phyloP scores from a whole-genome alignment of 2,888 invertebrate genomes.

The Calameuta idolon region DNA sequence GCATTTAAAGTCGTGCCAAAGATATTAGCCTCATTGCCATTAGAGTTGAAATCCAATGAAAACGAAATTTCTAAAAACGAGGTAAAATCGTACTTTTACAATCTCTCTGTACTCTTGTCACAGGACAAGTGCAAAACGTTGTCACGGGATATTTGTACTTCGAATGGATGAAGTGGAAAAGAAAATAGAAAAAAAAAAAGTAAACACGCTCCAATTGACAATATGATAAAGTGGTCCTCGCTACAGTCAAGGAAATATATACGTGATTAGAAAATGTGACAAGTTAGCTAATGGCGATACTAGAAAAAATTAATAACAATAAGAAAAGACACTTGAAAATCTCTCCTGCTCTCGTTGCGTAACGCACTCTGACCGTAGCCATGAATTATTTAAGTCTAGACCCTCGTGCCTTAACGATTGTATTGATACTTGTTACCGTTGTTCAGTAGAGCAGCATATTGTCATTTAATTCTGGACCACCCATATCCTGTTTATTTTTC shows the following conservation, averaged over 20 bases:
- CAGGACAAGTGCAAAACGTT: neutral
- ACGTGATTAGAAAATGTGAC: neutral
- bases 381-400: neutral
- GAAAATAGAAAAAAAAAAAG: neutral
- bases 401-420: neutral
- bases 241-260: neutral
- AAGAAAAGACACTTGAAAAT: neutral
- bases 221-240: neutral
- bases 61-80: no score
- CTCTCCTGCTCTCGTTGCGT: neutral
- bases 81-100: neutral
- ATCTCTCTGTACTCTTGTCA: neutral
- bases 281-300: neutral
- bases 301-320: neutral
- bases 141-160: neutral
- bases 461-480: no score
- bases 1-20: no score
- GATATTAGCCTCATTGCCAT: no score
- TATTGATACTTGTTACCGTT: no score
- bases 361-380: constrained; percentile 6
- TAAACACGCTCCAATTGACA: neutral
- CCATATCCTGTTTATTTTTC: no score
- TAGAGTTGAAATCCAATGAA: no score
- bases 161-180: neutral
- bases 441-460: no score